These are phyloP conservation scores for Aspidiotus rigidus DNA, from an alignment of 2,888 invertebrate genomes.

Conservation along the genomic window DNA sequence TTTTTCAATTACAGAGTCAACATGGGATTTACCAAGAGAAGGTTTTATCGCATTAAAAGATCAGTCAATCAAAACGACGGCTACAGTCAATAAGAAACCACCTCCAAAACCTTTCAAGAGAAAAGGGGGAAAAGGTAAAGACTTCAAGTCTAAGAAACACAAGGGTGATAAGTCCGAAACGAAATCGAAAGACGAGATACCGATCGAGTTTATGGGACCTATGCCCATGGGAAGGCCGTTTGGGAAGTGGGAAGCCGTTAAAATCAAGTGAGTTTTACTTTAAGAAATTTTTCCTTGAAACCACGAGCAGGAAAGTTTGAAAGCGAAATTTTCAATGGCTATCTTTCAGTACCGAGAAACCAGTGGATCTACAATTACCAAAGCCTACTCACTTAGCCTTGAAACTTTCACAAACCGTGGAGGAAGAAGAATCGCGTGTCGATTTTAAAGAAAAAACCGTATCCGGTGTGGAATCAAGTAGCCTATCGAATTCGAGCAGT, in stretches of 20 bases:
- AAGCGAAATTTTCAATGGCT: slow-evolving; percentile 5
- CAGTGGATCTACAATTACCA: slow-evolving; percentile 64
- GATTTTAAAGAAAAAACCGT: slow-evolving; percentile 42
- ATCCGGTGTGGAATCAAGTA: slow-evolving; percentile 33
- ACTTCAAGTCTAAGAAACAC: slow-evolving; percentile 44
- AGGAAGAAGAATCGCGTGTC: slow-evolving; percentile 38
- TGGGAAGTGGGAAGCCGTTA: slow-evolving; percentile 38
- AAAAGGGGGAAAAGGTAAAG: slow-evolving; percentile 46
- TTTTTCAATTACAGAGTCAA: slow-evolving; percentile 52
- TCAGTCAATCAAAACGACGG: slow-evolving; percentile 41
- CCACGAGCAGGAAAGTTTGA: background rate
- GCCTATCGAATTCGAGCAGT: background rate
- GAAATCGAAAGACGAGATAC: slow-evolving; percentile 37
- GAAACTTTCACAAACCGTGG: slow-evolving; percentile 36
- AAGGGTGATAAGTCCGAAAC: slow-evolving; percentile 40
- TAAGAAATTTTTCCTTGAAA: too few relatives aligned
- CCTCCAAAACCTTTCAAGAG: slow-evolving; percentile 45
- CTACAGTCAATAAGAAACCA: slow-evolving; percentile 54
- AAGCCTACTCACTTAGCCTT: slow-evolving; percentile 42
- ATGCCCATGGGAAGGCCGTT: slow-evolving; percentile 53
- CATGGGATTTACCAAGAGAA: slow-evolving; percentile 65
- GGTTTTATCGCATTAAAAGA: slow-evolving; percentile 49
- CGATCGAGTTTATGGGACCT: slow-evolving; percentile 46
- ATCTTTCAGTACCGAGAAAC: slow-evolving; percentile 45
- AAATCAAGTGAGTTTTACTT: slow-evolving; percentile 15